Base-by-base conservation (phyloP, 2,888 invertebrate genomes). In the Anarsia innoxiella region DNA sequence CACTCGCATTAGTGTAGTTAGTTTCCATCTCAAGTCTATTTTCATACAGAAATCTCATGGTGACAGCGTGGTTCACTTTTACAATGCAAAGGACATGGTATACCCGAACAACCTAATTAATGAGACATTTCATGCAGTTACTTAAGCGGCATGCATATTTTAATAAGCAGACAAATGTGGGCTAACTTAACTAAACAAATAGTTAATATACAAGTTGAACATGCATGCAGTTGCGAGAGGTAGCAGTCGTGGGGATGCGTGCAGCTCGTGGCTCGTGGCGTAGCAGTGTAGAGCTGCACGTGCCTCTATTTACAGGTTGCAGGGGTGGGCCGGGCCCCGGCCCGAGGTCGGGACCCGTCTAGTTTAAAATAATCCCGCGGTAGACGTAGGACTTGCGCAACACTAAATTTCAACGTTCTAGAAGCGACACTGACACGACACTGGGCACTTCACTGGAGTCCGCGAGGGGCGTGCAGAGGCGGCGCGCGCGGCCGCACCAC, bases 391-490 rank as follows among this genome's bases (percentile, higher is more conserved):
- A 66, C 77, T 83, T 80, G 84, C 80, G 82, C 78, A 82, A 82
- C 79, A 78, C 42, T 29, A 70, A 73, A 69, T 69, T 67, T 63
- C 61, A 69, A 72, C 66, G 73, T 80, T 82, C 79, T 82, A 80
- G 73, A 82, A 80, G 73, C 78, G 73, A 70, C 80, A 85, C 82
- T 75, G 66, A 66, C 80, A 80, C 83, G 73, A 72, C 83, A 84
- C 82, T 76, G 59, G 53, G 62, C 80, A 79, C 80, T 79, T 67
- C 74, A 82, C 80, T 70, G 68, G 65, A 53, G 58, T 57, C 52
- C 68, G 68, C 72, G 70, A n/a, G 63, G 59, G 59, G 75, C 83
- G 83, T 83, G 83, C 59, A 73, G 67, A 71, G 66, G 55, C 74
- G 79, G 70, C 77, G 82, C 80, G 76, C 72, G 80, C 80, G 75